Percentiles rank a stretch among this genome's conserved stretches.
These are phyloP conservation scores for Tribolium madens DNA, from an alignment of 1,140 invertebrate species.

Conservation along the genomic window DNA sequence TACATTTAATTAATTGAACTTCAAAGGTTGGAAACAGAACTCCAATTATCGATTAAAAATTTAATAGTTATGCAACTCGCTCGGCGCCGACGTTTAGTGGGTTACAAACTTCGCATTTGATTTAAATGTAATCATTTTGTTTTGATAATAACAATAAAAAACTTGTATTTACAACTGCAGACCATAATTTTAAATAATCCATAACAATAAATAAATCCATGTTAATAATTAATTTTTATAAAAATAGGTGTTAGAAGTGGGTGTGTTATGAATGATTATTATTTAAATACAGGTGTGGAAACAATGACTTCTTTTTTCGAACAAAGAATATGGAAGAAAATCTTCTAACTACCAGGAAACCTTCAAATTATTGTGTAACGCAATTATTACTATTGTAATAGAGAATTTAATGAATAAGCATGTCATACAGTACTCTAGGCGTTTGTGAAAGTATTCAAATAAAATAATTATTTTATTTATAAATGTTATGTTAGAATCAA, in stretches of 20 bases:
- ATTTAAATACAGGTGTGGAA: neutral
- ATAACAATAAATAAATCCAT: neutral
- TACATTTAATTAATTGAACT: conserved; percentile 10
- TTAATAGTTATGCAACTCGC: conserved; percentile 10
- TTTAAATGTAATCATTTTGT: neutral
- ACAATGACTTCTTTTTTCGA: neutral
- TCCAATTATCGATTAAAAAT: conserved; percentile 4
- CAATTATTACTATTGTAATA: conserved; percentile 30
- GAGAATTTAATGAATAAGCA: conserved; percentile 29
- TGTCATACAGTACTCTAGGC: conserved; percentile 25
- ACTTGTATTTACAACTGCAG: neutral
- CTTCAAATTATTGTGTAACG: conserved; percentile 35
- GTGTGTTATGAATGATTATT: neutral
- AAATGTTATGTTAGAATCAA: conserved; percentile 14
- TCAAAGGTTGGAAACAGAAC: neutral
- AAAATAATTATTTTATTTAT: conserved; percentile 30
- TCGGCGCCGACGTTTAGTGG: neutral
- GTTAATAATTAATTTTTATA: neutral
- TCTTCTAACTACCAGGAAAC: conserved; percentile 12
- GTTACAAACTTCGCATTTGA: neutral
- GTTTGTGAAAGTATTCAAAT: conserved; percentile 39
- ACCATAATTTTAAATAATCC: neutral
- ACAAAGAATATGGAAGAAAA: neutral
- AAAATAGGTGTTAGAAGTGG: neutral
- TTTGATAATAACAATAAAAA: neutral